phyloP scores from a whole-genome alignment of 2,113 vertebrate genomes.

The Gorilla gorilla region DNA sequence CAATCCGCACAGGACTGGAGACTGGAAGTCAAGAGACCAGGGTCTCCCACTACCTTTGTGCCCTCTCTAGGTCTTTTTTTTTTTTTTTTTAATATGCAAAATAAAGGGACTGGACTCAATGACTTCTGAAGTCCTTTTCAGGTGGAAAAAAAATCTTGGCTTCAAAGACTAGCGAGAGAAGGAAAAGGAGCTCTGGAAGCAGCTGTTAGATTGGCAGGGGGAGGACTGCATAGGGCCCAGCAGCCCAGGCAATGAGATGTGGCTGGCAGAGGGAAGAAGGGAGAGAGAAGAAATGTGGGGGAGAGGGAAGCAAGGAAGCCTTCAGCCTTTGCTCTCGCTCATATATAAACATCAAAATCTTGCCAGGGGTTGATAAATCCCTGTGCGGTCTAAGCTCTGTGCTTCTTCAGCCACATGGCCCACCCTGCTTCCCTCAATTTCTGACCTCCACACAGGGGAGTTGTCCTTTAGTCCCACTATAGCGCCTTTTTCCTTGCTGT shows the following conservation, averaged over 20 bases:
- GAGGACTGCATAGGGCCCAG: neutral
- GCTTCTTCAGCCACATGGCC: neutral
- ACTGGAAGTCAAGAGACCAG: neutral
- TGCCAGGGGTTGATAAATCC: neutral
- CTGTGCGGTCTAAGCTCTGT: neutral
- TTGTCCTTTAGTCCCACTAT: neutral
- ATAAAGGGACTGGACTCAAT: neutral
- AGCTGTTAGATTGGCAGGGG: neutral
- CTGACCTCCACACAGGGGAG: neutral
- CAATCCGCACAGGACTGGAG: neutral
- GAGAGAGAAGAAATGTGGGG: neutral
- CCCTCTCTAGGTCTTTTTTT: neutral
- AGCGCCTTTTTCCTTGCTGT: neutral
- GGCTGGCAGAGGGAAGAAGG: neutral
- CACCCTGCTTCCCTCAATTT: neutral
- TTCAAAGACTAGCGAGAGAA: neutral
- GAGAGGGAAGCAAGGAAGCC: neutral
- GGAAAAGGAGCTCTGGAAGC: neutral
- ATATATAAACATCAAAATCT: neutral
- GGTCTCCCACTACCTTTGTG: neutral
- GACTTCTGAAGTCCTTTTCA: constrained; percentile 26
- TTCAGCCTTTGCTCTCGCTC: neutral
- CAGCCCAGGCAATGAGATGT: neutral
- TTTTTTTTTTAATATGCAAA: neutral
- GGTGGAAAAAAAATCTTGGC: neutral